These are phyloP conservation scores for Lucifuga dentata DNA, from an alignment of 2,113 vertebrate genomes.

Conservation along the genomic window DNA sequence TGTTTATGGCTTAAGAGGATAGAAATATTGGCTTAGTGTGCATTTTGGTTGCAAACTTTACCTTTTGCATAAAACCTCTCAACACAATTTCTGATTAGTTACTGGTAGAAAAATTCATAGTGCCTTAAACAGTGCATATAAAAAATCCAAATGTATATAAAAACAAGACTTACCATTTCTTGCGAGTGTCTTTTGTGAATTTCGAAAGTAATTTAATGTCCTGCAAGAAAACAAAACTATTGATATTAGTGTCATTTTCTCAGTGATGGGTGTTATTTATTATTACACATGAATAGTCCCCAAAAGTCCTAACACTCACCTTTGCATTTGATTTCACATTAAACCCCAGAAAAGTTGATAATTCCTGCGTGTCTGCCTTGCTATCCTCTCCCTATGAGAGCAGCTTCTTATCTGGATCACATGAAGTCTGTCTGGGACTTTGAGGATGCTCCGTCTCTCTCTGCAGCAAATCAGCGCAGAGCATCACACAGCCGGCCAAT, in stretches of 20 bases:
- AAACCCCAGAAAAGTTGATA: not conserved
- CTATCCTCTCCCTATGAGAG: no score
- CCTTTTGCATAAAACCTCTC: no score
- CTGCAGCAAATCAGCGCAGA: constrained; percentile 69
- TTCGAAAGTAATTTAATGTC: constrained; percentile 12
- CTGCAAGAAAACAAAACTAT: constrained; percentile 7
- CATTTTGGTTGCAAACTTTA: no score
- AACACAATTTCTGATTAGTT: no score
- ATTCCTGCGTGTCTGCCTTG: not conserved
- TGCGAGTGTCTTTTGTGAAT: constrained; percentile 12
- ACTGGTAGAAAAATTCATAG: no score
- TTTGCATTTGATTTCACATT: not conserved
- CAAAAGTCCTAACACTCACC: constrained; percentile 33
- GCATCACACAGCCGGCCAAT: constrained; percentile 72
- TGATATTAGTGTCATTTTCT: not conserved
- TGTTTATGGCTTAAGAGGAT: no score
- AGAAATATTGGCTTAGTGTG: no score
- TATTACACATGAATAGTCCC: not conserved
- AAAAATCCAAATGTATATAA: not conserved
- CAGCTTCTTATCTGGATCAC: constrained; percentile 1
- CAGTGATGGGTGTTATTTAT: not conserved
- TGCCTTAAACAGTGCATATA: no score
- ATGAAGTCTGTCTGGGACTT: constrained; percentile 51
- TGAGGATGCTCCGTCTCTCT: constrained; percentile 41
- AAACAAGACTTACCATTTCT: constrained; percentile 67